Conservation (phyloP, 2,888 invertebrate species). For the Nymphalis urticae region DNA sequence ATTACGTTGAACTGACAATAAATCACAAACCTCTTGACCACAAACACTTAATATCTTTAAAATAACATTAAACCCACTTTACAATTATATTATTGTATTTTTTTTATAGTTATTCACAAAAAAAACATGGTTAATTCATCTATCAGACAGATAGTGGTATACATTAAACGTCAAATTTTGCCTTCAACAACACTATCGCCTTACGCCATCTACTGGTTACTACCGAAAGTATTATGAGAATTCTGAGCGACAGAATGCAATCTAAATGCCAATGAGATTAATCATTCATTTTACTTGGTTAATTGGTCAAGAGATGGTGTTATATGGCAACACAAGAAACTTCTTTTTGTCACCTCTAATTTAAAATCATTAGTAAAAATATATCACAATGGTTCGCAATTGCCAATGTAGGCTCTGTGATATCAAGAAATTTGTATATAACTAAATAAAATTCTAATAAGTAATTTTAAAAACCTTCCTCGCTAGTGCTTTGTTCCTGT, state of each 20-base stretch:
- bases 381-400: too few species aligned
- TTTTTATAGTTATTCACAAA: constrained; percentile 34
- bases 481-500: too few species aligned
- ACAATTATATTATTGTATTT: constrained; percentile 22
- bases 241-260: neutral
- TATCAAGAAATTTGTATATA: too few species aligned
- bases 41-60: constrained; percentile 34
- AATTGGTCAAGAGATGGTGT: constrained; percentile 2
- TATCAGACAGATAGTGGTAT: constrained; percentile 26
- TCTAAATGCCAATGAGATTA: neutral
- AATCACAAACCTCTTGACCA: constrained; percentile 27
- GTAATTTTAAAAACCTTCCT: too few species aligned
- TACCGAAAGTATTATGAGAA: neutral
- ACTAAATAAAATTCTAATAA: too few species aligned
- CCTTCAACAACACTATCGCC: constrained; percentile 40
- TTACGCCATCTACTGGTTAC: constrained; percentile 56
- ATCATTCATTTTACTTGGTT: too few species aligned
- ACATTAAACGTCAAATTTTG: constrained; percentile 35
- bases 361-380: neutral
- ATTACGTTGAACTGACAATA: constrained; percentile 31
- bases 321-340: neutral
- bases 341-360: neutral
- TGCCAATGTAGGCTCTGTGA: too few species aligned
- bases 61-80: constrained; percentile 40
- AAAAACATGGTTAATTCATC: constrained; percentile 31